phyloP scores from a whole-genome alignment of 2,888 invertebrate species.

The Phoenoteleia sp. region DNA sequence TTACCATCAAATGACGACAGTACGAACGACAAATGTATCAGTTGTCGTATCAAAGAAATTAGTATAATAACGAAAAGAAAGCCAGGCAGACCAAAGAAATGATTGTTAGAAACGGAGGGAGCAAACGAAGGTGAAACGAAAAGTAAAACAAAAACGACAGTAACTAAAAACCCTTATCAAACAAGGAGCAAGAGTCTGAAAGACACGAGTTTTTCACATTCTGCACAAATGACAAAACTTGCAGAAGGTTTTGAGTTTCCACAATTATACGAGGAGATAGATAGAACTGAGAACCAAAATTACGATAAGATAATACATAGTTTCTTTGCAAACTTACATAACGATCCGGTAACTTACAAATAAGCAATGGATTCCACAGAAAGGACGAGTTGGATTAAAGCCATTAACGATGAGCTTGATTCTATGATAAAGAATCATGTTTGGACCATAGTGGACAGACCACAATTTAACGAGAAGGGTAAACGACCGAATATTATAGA shows the following conservation, averaged over 20 bases:
- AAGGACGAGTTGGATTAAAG: conserved; percentile 48
- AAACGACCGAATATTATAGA: not conserved
- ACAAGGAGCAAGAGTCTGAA: conserved; percentile 7
- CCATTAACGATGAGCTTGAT: conserved; percentile 40
- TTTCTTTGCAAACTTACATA: conserved; percentile 34
- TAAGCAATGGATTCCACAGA: conserved; percentile 62
- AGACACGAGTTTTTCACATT: conserved; percentile 27
- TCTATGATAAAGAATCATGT: conserved; percentile 60
- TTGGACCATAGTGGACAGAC: not conserved
- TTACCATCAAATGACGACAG: no score
- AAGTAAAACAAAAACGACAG: not conserved
- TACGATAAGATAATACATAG: no score
- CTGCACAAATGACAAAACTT: not conserved
- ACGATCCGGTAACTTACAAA: conserved; percentile 40
- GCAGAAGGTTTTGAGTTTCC: not conserved
- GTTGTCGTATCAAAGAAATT: no score
- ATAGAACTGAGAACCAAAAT: not conserved
- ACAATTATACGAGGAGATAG: not conserved
- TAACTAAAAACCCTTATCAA: conserved; percentile 8
- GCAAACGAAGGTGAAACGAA: conserved; percentile 10
- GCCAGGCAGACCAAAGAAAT: conserved; percentile 32
- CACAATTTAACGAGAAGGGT: no score
- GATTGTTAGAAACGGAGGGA: conserved; percentile 44
- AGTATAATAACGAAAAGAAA: conserved; percentile 3
- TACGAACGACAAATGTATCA: conserved; percentile 41